Base-by-base conservation (phyloP, 2,888 invertebrate genomes). In the Ryuthela nishihirai region DNA sequence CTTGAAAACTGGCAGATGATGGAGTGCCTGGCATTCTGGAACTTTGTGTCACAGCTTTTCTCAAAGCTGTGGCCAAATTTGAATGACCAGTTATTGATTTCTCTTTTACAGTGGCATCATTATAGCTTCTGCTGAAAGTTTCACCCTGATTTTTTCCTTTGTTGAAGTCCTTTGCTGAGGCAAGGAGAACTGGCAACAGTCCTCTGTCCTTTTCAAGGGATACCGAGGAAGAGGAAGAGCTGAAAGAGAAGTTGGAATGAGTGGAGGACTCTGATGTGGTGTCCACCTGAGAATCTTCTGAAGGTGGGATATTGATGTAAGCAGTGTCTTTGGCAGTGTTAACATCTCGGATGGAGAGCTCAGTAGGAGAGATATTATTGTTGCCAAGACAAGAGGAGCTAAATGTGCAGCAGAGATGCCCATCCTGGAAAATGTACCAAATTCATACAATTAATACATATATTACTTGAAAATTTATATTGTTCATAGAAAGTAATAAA, bases 351-450 rank as follows among this genome's bases (percentile, higher is more conserved):
- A 53, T 21, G 6, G 46, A 26, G 26, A 47, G 32, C 32, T 43
- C 29, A 44, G 39, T 18, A 49, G 32, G 10, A 54, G 36, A 15
- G 42, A 34, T 20, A 53, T 38, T 38, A 54, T 38, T 25, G 47
- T 35, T 54, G 24, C 15, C 42, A 45, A 41, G 21, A 35, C 60
- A 60, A 54, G 41, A 21, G 39, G 35, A 41, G 36, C 20, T 54
- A 36, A 49, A 60, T 46, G 45, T 54, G 60, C 60, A 60, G 49
- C 60, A 60, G 10, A 60, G 38, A 34, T 49, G 54, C 50, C 60
- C 60, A 50, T 46, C 38, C 60, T 60, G 47, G 39, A 44, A 38
- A 36, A 23, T 18, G 53, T n/a, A n/a, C n/a, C n/a, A n/a, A n/a
- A n/a, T n/a, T n/a, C n/a, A 32, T 32, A n/a, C 2, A 32, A 15